Conservation (phyloP, 2,113 vertebrate species). For the Phyllostomus hastatus region DNA sequence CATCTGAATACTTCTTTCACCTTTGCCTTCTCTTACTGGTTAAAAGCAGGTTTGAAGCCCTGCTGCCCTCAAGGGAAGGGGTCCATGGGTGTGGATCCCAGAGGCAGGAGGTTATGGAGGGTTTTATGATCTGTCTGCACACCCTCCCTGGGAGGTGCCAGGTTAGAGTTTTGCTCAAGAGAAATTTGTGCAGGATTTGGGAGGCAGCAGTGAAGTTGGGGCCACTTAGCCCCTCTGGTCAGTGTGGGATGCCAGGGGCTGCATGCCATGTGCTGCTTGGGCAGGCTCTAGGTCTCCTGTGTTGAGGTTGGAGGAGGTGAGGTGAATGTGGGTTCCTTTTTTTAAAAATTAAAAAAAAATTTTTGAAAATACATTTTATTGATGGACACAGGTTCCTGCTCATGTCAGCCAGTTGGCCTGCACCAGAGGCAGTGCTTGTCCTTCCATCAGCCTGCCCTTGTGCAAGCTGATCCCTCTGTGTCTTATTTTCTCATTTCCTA, state of each 20-base stretch:
- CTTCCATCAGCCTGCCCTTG: accelerated
- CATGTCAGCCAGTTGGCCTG: neutral
- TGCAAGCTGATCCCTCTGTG: neutral
- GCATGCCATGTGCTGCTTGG: accelerated
- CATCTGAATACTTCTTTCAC: neutral
- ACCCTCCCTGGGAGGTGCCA: too few relatives aligned
- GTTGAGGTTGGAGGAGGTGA: neutral
- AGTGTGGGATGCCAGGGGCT: neutral
- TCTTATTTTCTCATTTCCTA: neutral
- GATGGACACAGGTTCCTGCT: neutral
- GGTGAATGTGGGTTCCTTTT: neutral
- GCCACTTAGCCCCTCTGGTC: neutral
- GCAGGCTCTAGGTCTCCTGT: neutral
- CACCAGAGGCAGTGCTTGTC: too few relatives aligned
- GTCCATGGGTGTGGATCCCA: neutral
- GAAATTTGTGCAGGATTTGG: neutral
- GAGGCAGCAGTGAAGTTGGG: neutral
- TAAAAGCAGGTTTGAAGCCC: neutral
- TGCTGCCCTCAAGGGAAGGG: neutral
- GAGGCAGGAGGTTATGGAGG: neutral
- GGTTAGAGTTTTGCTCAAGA: neutral
- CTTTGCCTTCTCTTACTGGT: too few relatives aligned
- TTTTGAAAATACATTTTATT: too few relatives aligned
- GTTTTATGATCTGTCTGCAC: neutral
- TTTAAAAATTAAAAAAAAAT: too few relatives aligned